phyloP scores from a whole-genome alignment of 2,113 vertebrate genomes.

The Zeus faber region DNA sequence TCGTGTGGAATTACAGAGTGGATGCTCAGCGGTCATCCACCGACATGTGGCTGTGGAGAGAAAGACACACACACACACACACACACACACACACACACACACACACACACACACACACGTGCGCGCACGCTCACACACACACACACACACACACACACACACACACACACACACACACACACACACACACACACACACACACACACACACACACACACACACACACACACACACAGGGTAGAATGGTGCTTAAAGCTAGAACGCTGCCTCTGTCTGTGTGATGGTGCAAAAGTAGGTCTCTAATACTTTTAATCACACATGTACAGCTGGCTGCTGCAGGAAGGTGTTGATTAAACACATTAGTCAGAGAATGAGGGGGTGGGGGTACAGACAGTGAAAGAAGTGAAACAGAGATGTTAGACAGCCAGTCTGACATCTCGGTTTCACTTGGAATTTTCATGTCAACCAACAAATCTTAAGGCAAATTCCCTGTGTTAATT shows the following conservation, averaged over 20 bases:
- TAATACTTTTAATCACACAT: constrained; percentile 59
- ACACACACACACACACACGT: neutral
- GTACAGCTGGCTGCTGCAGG: constrained; percentile 27
- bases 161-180: constrained; percentile 6
- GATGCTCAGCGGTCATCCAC: constrained; percentile 16
- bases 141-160: constrained; percentile 3
- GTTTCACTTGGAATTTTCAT: constrained; percentile 6
- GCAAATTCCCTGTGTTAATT: neutral
- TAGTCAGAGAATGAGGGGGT: constrained; percentile 13
- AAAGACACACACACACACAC: neutral
- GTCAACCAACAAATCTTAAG: constrained; percentile 10
- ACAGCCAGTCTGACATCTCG: constrained; percentile 7
- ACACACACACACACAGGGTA: constrained; percentile 6
- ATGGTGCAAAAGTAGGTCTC: constrained; percentile 56
- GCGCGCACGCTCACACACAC: neutral
- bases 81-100: constrained; percentile 11
- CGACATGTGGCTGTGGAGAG: constrained; percentile 6
- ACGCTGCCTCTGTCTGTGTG: constrained; percentile 34
- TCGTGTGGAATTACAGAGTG: constrained; percentile 48
- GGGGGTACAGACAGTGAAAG: neutral
- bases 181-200: neutral
- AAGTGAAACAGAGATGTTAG: constrained; percentile 12
- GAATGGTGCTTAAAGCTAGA: constrained; percentile 45
- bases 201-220: constrained; percentile 10
- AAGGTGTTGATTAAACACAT: constrained; percentile 60